Evolutionary conservation across 2,113 vertebrate species (phyloP), one percentile per base, ranked within the genome.

Genomic region (Proterorhinus semilunaris): DNA sequence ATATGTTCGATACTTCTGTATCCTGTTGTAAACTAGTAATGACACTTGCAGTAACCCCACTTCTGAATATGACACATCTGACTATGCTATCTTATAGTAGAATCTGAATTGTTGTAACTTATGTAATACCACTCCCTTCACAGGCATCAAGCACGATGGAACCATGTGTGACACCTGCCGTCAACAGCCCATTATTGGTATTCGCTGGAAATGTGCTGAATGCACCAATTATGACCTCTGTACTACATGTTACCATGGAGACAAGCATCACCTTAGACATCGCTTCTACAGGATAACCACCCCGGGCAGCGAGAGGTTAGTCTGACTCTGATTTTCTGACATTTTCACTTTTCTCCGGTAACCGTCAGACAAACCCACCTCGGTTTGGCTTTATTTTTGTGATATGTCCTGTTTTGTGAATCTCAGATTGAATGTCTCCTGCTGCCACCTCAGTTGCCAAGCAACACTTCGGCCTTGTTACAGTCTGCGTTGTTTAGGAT

Each of bases 111-210:
- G 6, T 10, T 49, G 55, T 36, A 71, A 44, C 46, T 54, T 10
- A 16, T 59, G 12, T 62, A 36, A 64, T 64, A 6, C 43, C 49
- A 8, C 15, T 36, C 51, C 4, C 51, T 69, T 48, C 46, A 7
- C 78, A 99, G 98, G 98, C 79, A 98, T 99, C 87, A 99, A 99
- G 80, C 98, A 99, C 13, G 98, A 99, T 76, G 98, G 98, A 75
- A 99, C 98, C 75, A 99, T 99, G 98, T 99, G 98, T 82, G 98
- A 99, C 86, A 99, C 98, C 42, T 99, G 98, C 86, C 94, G 98
- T 36, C 97, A 98, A 82, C 98, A 99, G 69, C 98, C 98, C 13
- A 99, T 99, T 91, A 99, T 99, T 76, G 98, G 98, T 61, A 98
- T 99, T 87, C 95, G 98, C 72, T 99, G 98, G 98, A 99, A 99